Evolutionary conservation across 2,113 vertebrate species (phyloP).

Genomic region (Periophthalmus modestus): DNA sequence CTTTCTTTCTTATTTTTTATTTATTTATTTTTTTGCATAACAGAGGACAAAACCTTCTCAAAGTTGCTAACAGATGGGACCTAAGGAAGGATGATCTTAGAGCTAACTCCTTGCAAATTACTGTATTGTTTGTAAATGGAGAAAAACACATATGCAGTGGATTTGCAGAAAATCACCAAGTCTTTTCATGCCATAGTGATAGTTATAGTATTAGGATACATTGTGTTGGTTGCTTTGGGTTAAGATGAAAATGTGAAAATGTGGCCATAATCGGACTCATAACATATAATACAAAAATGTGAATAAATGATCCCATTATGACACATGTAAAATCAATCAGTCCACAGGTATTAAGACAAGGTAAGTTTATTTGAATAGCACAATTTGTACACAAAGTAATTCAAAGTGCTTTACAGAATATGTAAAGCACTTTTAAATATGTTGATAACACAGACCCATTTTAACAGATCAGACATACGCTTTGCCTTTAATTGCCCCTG

Average conservation of each 20-base stretch:
- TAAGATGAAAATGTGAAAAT: neutral
- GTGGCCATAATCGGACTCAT: too few species aligned
- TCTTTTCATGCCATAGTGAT: neutral
- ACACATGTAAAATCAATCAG: too few species aligned
- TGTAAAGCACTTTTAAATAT: too few species aligned
- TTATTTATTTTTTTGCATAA: neutral
- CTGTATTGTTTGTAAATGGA: conserved; percentile 1
- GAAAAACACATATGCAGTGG: neutral
- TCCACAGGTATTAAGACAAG: too few species aligned
- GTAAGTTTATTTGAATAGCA: too few species aligned
- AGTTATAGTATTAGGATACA: neutral
- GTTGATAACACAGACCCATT: too few species aligned
- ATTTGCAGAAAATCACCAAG: neutral
- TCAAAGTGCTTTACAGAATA: too few species aligned
- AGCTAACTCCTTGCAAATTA: neutral
- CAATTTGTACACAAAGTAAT: too few species aligned
- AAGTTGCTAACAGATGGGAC: neutral
- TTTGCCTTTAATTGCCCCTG: too few species aligned
- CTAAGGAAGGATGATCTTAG: neutral
- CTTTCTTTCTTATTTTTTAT: neutral
- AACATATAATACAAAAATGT: too few species aligned
- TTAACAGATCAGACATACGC: too few species aligned
- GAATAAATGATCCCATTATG: too few species aligned
- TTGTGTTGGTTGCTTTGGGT: neutral
- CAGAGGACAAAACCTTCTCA: neutral